These are phyloP conservation scores for Notarius quadriscutis DNA, from an alignment of 2,113 vertebrate genomes.

Conservation along the genomic window DNA sequence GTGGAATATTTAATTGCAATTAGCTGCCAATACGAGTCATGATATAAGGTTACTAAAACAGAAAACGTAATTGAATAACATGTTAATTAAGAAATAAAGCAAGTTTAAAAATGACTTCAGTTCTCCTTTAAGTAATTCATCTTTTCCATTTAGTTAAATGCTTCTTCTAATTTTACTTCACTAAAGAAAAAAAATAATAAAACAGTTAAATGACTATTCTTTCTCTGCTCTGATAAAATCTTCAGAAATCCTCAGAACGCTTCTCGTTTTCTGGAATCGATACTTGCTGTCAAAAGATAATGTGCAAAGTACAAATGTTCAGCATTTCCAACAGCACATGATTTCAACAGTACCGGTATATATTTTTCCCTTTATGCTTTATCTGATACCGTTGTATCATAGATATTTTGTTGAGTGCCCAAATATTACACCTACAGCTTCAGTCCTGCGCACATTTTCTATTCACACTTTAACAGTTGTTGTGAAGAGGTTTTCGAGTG, in stretches of 20 bases:
- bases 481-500: neutral
- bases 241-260: neutral
- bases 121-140: too few relatives aligned
- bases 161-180: neutral
- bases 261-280: neutral
- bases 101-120: too few relatives aligned
- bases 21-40: too few relatives aligned
- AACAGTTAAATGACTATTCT: neutral
- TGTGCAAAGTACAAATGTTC: neutral
- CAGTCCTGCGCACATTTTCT: neutral
- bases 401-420: conserved; percentile 11
- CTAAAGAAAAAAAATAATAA: neutral
- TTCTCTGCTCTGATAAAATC: neutral
- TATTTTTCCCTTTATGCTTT: neutral
- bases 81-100: too few relatives aligned
- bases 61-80: too few relatives aligned
- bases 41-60: too few relatives aligned
- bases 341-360: neutral
- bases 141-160: neutral
- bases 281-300: neutral
- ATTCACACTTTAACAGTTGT: neutral
- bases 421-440: neutral
- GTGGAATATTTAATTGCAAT: too few relatives aligned
- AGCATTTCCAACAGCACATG: neutral
- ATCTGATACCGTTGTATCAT: neutral